Conservation (phyloP, 1,140 invertebrate genomes). For the Scaptomyza pallida region DNA sequence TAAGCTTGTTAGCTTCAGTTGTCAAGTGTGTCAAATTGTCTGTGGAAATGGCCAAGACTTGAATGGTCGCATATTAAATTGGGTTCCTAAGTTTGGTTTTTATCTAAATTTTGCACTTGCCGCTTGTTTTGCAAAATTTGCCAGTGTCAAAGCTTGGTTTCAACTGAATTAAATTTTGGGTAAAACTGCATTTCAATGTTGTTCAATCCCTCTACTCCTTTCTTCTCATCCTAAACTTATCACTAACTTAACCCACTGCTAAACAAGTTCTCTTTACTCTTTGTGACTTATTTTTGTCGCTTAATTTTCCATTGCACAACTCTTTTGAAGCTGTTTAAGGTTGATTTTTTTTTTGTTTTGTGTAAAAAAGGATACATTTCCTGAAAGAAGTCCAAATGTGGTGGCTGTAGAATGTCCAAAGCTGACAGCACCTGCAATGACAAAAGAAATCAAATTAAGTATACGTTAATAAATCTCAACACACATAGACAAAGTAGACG, state of each 20-base stretch:
- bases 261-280: background rate
- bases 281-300: background rate
- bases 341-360: slow-evolving; percentile 14
- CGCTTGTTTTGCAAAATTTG: background rate
- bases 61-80: background rate
- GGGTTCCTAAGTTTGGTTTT: background rate
- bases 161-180: background rate
- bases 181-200: background rate
- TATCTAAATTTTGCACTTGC: background rate
- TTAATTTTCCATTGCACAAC: background rate
- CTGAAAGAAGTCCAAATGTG: slow-evolving; percentile 98
- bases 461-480: slow-evolving; percentile 47
- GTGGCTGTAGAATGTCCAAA: slow-evolving; percentile 97
- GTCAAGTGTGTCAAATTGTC: background rate
- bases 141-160: background rate
- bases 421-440: slow-evolving; percentile 95
- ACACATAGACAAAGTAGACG: slow-evolving; percentile 16
- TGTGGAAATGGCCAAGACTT: background rate
- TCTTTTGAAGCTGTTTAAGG: background rate
- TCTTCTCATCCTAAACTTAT: background rate
- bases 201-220: too few relatives aligned
- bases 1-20: background rate
- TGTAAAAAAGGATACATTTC: slow-evolving; percentile 98
- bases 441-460: slow-evolving; percentile 52
- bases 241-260: too few relatives aligned